Percentiles rank a stretch among this genome's conserved stretches.
These are phyloP conservation scores for Dinocampus coccinellae DNA, from an alignment of 2,888 invertebrate species.

Conservation along the genomic window DNA sequence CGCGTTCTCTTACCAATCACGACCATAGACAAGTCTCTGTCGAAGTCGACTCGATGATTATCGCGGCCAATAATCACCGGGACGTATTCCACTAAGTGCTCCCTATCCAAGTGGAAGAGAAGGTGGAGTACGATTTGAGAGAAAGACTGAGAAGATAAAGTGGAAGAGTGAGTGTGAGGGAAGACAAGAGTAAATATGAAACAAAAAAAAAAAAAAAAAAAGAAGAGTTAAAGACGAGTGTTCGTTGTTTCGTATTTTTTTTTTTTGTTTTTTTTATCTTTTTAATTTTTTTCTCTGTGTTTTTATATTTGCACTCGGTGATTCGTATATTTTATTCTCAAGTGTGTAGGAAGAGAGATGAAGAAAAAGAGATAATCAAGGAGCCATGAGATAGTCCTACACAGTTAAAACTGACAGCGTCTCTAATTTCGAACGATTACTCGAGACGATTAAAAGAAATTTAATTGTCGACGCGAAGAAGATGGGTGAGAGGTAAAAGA, in stretches of 20 bases:
- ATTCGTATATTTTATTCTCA: slow-evolving; percentile 3
- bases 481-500: slow-evolving; percentile 23
- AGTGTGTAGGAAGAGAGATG: not conserved
- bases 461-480: slow-evolving; percentile 58
- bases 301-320: slow-evolving; percentile 20
- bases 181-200: slow-evolving; percentile 1
- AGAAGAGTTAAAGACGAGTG: slow-evolving; percentile 5
- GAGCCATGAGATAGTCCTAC: slow-evolving; percentile 39
- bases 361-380: slow-evolving; percentile 45
- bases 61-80: slow-evolving; percentile 67
- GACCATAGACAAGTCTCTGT: slow-evolving; percentile 63
- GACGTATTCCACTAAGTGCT: slow-evolving; percentile 66
- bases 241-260: slow-evolving; percentile 1
- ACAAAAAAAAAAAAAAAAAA: not conserved
- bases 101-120: slow-evolving; percentile 47
- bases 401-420: slow-evolving; percentile 50
- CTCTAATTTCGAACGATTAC: slow-evolving; percentile 66
- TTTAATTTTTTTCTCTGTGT: slow-evolving; percentile 10
- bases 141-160: not conserved
- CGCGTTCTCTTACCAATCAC: slow-evolving; percentile 63
- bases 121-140: slow-evolving; percentile 35
- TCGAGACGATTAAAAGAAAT: slow-evolving; percentile 63
- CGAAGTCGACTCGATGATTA: slow-evolving; percentile 65
- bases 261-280: too few species aligned
- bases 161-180: slow-evolving; percentile 7